These are phyloP conservation scores for Dryadula phaetusa DNA, from an alignment of 2,888 invertebrate species.

Conservation along the genomic window DNA sequence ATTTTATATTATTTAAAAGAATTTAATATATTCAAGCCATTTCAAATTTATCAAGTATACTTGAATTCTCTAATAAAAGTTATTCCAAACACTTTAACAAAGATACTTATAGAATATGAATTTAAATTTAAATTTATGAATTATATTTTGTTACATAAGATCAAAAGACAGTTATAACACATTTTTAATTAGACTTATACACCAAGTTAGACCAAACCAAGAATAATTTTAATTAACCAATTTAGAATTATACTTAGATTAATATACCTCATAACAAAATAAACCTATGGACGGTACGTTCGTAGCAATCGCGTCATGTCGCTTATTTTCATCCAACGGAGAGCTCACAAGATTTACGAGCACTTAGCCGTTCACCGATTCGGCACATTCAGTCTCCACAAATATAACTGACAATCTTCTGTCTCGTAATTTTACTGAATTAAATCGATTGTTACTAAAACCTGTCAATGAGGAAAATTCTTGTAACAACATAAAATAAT, in stretches of 20 bases:
- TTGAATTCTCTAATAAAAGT: background rate
- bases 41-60: background rate
- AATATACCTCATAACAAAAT: too few species aligned
- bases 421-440: conserved; percentile 74
- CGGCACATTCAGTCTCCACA: conserved; percentile 74
- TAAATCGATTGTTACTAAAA: conserved; percentile 57
- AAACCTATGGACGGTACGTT: conserved; percentile 43
- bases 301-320: conserved; percentile 56
- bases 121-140: too few species aligned
- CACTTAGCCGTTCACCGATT: conserved; percentile 73
- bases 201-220: too few species aligned
- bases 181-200: too few species aligned
- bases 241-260: too few species aligned
- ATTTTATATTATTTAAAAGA: background rate
- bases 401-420: conserved; percentile 75
- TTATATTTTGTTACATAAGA: too few species aligned
- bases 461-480: conserved; percentile 23
- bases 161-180: too few species aligned
- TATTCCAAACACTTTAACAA: too few species aligned
- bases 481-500: background rate
- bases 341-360: conserved; percentile 76
- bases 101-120: too few species aligned
- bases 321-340: conserved; percentile 74
- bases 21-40: background rate
- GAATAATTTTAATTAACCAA: too few species aligned